Percentiles rank a stretch among this genome's conserved stretches.
Conservation (phyloP, 2,888 invertebrate genomes). For the Lymantria dispar region DNA sequence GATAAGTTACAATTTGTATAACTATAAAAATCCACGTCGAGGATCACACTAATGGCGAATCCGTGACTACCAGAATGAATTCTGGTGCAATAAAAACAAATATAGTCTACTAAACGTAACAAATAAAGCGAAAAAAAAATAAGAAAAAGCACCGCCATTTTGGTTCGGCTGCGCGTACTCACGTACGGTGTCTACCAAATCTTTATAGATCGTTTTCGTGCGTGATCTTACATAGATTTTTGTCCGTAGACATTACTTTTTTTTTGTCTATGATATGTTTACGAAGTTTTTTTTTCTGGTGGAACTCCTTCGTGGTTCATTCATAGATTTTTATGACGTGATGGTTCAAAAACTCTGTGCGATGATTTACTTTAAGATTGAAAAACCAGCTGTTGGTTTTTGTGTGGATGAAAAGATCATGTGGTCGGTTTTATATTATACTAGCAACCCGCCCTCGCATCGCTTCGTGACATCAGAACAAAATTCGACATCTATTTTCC, state of each 20-base stretch:
- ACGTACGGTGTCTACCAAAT: slow-evolving; percentile 61
- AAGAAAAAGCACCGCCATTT: slow-evolving; percentile 53
- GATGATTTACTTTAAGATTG: too few relatives aligned
- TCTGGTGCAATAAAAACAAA: slow-evolving; percentile 76
- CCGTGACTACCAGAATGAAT: slow-evolving; percentile 72
- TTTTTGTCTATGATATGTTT: slow-evolving; percentile 29
- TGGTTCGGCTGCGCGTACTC: slow-evolving; percentile 49
- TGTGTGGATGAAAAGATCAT: not conserved
- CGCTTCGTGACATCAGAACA: too few relatives aligned
- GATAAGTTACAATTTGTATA: slow-evolving; percentile 20
- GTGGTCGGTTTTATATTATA: too few relatives aligned
- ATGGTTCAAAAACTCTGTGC: not conserved
- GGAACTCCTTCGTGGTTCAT: slow-evolving; percentile 26
- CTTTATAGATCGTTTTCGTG: slow-evolving; percentile 78
- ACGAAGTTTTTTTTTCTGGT: slow-evolving; percentile 27
- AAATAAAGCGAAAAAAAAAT: slow-evolving; percentile 65
- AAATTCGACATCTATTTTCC: too few relatives aligned
- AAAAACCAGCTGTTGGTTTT: slow-evolving; percentile 23
- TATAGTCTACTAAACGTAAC: slow-evolving; percentile 65
- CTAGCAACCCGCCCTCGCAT: too few relatives aligned
- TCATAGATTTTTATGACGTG: slow-evolving; percentile 22
- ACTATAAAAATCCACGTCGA: slow-evolving; percentile 35
- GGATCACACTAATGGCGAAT: slow-evolving; percentile 67
- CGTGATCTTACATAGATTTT: slow-evolving; percentile 59
- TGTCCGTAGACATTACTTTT: slow-evolving; percentile 32